Evolutionary conservation across 2,888 invertebrate species (phyloP).

Genomic region (Brenthis ino): DNA sequence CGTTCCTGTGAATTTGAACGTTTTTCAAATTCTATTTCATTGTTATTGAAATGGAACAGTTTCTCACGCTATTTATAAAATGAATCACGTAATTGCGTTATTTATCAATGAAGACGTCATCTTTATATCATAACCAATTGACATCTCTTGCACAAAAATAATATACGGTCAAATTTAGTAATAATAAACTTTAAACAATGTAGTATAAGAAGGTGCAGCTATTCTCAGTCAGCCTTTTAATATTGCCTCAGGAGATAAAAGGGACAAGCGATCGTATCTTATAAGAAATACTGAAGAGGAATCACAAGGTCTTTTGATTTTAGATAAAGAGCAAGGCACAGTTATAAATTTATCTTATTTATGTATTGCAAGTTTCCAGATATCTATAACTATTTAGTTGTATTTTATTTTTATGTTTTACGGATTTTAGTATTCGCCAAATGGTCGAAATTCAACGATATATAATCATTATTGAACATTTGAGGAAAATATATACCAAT

Average conservation of each 20-base stretch:
- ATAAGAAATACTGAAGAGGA: constrained; percentile 24
- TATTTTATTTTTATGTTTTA: no score
- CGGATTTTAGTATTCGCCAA: no score
- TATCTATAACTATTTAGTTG: no score
- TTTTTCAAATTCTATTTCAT: constrained; percentile 3
- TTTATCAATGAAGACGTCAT: constrained; percentile 19
- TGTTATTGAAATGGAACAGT: constrained; percentile 1
- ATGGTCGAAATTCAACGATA: no score
- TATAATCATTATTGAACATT: no score
- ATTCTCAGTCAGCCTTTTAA: background rate
- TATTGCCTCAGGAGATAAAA: constrained; percentile 27
- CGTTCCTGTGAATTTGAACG: background rate
- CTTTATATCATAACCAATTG: constrained; percentile 17
- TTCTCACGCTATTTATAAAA: constrained; percentile 18
- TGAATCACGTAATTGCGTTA: constrained; percentile 9
- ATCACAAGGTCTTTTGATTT: constrained; percentile 29
- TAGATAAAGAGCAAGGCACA: constrained; percentile 23
- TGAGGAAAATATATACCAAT: no score
- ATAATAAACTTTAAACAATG: background rate
- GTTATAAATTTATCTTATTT: constrained; percentile 4
- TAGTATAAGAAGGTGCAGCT: background rate
- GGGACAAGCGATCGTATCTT: constrained; percentile 29
- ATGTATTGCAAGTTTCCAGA: no score
- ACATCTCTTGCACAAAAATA: no score
- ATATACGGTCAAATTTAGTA: no score